Percentiles rank a stretch among this genome's conserved stretches.
Conservation (phyloP, 1,140 invertebrate genomes). For the Nymphalis io region DNA sequence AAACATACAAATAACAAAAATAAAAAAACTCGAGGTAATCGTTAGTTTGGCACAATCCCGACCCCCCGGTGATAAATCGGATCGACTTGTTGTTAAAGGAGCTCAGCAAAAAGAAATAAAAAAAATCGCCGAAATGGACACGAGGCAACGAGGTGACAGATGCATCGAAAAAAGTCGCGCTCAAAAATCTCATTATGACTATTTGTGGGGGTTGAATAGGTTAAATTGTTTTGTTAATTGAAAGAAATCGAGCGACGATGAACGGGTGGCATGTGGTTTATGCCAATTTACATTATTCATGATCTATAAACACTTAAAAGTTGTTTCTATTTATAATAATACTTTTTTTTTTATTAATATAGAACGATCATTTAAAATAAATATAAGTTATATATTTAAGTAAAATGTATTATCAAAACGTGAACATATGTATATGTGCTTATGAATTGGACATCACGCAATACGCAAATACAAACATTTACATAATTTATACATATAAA, state of each 20-base stretch:
- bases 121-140: slow-evolving; percentile 57
- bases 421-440: too few relatives aligned
- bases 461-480: too few relatives aligned
- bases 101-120: slow-evolving; percentile 37
- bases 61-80: slow-evolving; percentile 70
- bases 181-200: slow-evolving; percentile 59
- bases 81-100: slow-evolving; percentile 61
- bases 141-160: slow-evolving; percentile 63
- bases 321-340: background rate
- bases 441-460: too few relatives aligned
- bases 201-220: slow-evolving; percentile 51
- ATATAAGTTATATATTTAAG: too few relatives aligned
- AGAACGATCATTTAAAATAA: too few relatives aligned
- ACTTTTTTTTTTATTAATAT: too few relatives aligned
- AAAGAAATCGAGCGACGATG: slow-evolving; percentile 41
- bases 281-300: slow-evolving; percentile 23
- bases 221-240: slow-evolving; percentile 58
- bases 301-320: background rate
- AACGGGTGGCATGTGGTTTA: slow-evolving; percentile 34
- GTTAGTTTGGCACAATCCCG: slow-evolving; percentile 45
- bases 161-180: slow-evolving; percentile 53
- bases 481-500: too few relatives aligned
- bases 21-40: slow-evolving; percentile 54
- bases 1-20: slow-evolving; percentile 58
- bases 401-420: too few relatives aligned